Evolutionary conservation across 2,888 invertebrate genomes (phyloP).

Genomic region (Litoditis marina): DNA sequence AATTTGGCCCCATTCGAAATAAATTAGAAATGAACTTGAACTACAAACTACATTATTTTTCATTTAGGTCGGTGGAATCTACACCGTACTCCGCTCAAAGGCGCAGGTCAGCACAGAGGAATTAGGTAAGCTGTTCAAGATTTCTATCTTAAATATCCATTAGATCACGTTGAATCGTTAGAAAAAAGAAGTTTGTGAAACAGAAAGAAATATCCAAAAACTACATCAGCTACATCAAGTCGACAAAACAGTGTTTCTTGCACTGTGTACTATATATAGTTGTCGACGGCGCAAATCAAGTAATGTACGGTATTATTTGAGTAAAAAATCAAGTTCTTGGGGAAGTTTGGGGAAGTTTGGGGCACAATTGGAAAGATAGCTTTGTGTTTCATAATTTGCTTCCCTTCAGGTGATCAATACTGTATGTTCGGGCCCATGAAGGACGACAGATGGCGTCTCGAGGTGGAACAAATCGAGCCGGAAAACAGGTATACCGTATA

Average conservation of each 20-base stretch:
- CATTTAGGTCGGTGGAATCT: slow-evolving; percentile 91
- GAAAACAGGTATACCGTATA: slow-evolving; percentile 24
- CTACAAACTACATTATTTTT: neutral
- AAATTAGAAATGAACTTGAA: no score
- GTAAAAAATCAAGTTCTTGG: no score
- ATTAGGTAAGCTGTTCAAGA: slow-evolving; percentile 85
- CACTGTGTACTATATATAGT: no score
- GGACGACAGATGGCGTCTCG: slow-evolving; percentile 85
- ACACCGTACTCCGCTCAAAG: slow-evolving; percentile 96
- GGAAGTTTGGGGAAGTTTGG: no score
- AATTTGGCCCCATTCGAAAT: no score
- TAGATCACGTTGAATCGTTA: no score
- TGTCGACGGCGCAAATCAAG: no score
- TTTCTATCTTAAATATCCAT: no score
- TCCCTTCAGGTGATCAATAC: slow-evolving; percentile 76
- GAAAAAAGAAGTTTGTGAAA: neutral
- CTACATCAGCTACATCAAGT: no score
- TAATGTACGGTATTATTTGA: no score
- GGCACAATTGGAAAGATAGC: neutral
- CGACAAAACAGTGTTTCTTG: no score
- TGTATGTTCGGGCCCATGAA: slow-evolving; percentile 91
- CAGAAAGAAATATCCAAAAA: neutral
- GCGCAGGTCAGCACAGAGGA: slow-evolving; percentile 94
- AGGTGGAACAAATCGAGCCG: slow-evolving; percentile 67
- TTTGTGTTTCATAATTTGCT: neutral